phyloP scores from a whole-genome alignment of 2,888 invertebrate genomes.

The Hydraecia micacea region DNA sequence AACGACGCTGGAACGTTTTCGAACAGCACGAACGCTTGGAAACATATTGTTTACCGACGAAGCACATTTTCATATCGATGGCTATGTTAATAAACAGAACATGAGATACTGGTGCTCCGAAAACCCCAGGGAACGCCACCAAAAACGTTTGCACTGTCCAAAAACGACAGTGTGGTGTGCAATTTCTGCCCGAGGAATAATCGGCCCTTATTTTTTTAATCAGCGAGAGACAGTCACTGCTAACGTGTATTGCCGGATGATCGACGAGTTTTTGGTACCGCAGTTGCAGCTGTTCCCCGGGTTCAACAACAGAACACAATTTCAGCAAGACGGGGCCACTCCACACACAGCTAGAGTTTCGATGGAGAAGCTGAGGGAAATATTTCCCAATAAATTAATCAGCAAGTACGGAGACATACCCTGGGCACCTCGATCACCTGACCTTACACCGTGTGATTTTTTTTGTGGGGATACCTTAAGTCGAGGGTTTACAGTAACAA shows the following conservation, averaged over 20 bases:
- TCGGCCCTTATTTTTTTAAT: background rate
- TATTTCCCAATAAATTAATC: slow-evolving; percentile 8
- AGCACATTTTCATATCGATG: background rate
- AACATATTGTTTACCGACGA: background rate
- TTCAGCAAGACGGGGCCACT: background rate
- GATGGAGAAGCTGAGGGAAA: background rate
- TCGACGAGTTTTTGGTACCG: slow-evolving; percentile 1
- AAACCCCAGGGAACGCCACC: slow-evolving; percentile 2
- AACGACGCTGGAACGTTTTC: background rate
- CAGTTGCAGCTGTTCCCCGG: background rate
- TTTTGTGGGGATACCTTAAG: background rate
- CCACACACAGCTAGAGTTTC: background rate
- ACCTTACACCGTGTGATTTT: background rate
- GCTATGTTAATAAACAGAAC: background rate
- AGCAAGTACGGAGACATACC: slow-evolving; percentile 53
- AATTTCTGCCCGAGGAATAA: slow-evolving; percentile 4
- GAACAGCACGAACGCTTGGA: slow-evolving; percentile 2
- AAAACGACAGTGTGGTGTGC: background rate
- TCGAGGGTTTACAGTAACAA: background rate
- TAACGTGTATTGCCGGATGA: background rate
- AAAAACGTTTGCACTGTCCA: slow-evolving; percentile 2
- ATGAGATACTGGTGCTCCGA: slow-evolving; percentile 1
- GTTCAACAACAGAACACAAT: background rate
- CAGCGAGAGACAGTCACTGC: background rate
- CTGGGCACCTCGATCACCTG: background rate